Conservation (phyloP, 2,113 vertebrate species). For the Phocoena phocoena region DNA sequence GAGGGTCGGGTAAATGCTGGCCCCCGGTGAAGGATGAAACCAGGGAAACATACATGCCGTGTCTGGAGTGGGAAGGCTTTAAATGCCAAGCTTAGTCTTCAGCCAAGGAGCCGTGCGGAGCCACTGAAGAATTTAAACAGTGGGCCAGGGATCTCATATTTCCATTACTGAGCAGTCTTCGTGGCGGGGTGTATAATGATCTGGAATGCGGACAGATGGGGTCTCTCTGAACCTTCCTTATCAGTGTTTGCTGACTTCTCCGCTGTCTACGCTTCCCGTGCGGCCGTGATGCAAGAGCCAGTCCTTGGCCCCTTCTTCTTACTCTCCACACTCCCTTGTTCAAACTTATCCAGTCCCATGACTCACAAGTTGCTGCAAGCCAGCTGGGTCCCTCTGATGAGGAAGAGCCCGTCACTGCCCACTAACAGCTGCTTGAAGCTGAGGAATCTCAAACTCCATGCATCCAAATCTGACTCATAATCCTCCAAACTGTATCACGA, state of each 20-base stretch:
- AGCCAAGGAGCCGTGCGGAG: neutral
- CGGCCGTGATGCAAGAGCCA: accelerated
- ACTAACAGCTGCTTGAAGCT: neutral
- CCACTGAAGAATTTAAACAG: neutral
- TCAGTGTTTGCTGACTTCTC: neutral
- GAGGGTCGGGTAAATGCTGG: neutral
- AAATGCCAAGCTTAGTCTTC: neutral
- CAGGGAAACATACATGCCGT: neutral
- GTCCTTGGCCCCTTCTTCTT: neutral
- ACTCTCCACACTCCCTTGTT: neutral
- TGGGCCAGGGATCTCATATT: neutral
- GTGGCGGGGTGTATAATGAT: no score
- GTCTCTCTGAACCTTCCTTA: neutral
- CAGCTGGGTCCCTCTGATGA: neutral
- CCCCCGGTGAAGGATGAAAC: neutral
- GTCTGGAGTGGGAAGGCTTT: neutral
- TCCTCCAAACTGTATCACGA: neutral
- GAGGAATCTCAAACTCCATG: neutral
- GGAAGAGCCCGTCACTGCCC: neutral
- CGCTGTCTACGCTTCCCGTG: accelerated
- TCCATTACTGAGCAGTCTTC: neutral
- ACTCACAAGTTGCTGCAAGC: neutral
- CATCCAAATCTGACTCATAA: neutral
- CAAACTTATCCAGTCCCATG: no score
- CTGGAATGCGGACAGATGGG: neutral